These are phyloP conservation scores for Euura saliciscinereae DNA, from an alignment of 1,140 invertebrate species.

Conservation along the genomic window DNA sequence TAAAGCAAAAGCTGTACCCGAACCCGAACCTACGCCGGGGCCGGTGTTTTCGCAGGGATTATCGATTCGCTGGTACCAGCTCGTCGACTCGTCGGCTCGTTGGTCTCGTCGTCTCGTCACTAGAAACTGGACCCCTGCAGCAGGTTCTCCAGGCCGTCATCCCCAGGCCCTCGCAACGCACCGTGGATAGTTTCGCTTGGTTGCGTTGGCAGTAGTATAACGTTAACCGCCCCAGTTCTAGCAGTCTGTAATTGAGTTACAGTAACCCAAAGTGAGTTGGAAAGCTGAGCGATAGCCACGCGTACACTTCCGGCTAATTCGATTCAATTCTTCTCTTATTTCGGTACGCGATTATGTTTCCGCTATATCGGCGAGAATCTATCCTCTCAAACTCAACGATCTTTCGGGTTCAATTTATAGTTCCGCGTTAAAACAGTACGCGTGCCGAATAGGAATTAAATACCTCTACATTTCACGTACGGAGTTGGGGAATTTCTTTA, in stretches of 20 bases:
- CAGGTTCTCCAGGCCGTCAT: not conserved
- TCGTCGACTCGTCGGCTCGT: not conserved
- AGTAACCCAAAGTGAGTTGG: not conserved
- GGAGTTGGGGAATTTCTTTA: no score
- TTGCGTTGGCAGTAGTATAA: not conserved
- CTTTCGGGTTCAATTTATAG: no score
- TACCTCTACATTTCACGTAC: no score
- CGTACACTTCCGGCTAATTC: not conserved
- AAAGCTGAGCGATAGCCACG: not conserved
- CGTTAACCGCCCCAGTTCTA: not conserved
- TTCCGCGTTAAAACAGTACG: no score
- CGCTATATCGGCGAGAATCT: no score
- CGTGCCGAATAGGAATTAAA: no score
- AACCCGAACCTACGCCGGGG: not conserved
- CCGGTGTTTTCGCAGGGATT: conserved; percentile 4
- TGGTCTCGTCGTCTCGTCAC: not conserved
- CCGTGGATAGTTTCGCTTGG: no score
- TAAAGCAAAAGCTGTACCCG: no score
- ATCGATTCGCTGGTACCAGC: not conserved
- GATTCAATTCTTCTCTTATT: not conserved
- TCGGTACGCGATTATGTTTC: not conserved
- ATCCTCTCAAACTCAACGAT: no score
- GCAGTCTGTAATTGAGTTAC: not conserved
- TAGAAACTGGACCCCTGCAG: not conserved
- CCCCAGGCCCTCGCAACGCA: no score